These are phyloP conservation scores for Melanotaenia boesemani DNA, from an alignment of 2,797 vertebrate species.

Conservation along the genomic window DNA sequence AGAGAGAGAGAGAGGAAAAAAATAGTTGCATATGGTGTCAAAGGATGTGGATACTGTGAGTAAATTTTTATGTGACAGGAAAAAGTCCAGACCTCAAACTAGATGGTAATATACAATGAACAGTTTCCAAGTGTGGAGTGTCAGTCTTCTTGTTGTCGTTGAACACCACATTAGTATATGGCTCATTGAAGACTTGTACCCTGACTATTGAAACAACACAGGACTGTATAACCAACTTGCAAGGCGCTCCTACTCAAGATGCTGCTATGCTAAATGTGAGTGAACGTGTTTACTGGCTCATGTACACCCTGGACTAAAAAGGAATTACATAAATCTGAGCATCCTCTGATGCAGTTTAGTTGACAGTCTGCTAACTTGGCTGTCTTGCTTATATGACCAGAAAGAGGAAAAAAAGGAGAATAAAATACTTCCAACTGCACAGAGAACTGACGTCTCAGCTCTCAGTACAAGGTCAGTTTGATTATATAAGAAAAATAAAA, in stretches of 20 bases:
- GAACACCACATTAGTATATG: slow-evolving; percentile 65
- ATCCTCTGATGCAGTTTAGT: slow-evolving; percentile 42
- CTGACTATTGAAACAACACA: slow-evolving; percentile 66
- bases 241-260: slow-evolving; percentile 50
- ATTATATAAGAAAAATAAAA: slow-evolving; percentile 57
- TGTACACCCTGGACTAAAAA: slow-evolving; percentile 41
- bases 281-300: slow-evolving; percentile 35
- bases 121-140: slow-evolving; percentile 56
- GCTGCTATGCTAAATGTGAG: slow-evolving; percentile 52
- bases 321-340: slow-evolving; percentile 42
- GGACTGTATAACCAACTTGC: slow-evolving; percentile 44
- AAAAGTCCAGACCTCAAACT: slow-evolving; percentile 65
- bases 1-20: slow-evolving; percentile 39
- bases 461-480: slow-evolving; percentile 59
- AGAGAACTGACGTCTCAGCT: slow-evolving; percentile 56
- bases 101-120: slow-evolving; percentile 79
- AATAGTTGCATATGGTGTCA: slow-evolving; percentile 74
- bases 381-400: slow-evolving; percentile 41
- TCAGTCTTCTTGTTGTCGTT: slow-evolving; percentile 63
- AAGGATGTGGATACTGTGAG: slow-evolving; percentile 59
- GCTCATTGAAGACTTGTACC: slow-evolving; percentile 72
- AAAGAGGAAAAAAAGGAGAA: slow-evolving; percentile 13
- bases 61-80: slow-evolving; percentile 45
- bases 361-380: slow-evolving; percentile 55
- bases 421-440: slow-evolving; percentile 27